Conservation (phyloP, 1,140 invertebrate species). For the Caerostris extrusa region DNA sequence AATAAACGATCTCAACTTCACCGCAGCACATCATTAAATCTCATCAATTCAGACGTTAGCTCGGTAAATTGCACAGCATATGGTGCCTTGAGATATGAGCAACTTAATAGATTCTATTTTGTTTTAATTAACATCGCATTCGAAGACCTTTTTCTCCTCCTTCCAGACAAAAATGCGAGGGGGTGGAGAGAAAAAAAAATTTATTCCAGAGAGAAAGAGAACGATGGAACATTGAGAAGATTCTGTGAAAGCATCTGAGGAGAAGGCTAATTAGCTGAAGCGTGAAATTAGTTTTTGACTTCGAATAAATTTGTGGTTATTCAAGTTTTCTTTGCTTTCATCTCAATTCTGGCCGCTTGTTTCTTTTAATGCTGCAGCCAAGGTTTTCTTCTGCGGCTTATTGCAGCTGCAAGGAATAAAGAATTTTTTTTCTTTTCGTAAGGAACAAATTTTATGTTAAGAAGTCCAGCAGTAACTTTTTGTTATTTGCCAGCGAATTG, state of each 20-base stretch:
- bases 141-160: not conserved
- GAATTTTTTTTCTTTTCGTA: too few relatives aligned
- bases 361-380: not conserved
- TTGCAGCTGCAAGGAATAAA: too few relatives aligned
- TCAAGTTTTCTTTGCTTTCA: slow-evolving; percentile 27
- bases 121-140: slow-evolving; percentile 71
- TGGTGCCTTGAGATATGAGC: slow-evolving; percentile 54
- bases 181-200: slow-evolving; percentile 10
- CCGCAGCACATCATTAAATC: slow-evolving; percentile 63
- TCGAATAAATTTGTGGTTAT: slow-evolving; percentile 70
- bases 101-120: slow-evolving; percentile 65
- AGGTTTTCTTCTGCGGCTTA: not conserved
- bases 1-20: not conserved
- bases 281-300: slow-evolving; percentile 75
- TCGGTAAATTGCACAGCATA: slow-evolving; percentile 60
- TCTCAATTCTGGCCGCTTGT: not conserved
- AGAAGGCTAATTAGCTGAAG: slow-evolving; percentile 59
- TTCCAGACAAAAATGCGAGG: slow-evolving; percentile 6
- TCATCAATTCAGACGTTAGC: slow-evolving; percentile 67
- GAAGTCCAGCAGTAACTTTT: not conserved
- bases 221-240: not conserved
- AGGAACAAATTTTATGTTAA: slow-evolving; percentile 14
- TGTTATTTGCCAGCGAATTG: not conserved
- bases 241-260: slow-evolving; percentile 6
- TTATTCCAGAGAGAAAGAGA: not conserved